Percentiles rank a stretch among this genome's conserved stretches.
These are phyloP conservation scores for Hucho hucho DNA, from an alignment of 2,113 vertebrate species.

Conservation along the genomic window DNA sequence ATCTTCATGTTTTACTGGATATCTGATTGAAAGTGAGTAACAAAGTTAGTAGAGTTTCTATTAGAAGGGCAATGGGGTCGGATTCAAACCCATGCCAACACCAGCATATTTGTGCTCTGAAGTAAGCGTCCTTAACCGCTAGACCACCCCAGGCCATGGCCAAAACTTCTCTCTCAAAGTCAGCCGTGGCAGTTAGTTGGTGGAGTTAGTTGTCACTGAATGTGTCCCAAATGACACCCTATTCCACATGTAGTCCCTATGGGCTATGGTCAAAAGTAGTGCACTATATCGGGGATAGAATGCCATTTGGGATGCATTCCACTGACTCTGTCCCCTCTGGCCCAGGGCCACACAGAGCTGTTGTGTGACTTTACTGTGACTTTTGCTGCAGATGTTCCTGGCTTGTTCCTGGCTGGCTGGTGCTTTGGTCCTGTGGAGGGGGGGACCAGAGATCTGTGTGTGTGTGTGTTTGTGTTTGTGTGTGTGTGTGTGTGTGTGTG, in stretches of 20 bases:
- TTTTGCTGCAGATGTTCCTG: conserved; percentile 73
- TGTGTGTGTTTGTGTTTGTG: not conserved
- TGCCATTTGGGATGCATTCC: too few species aligned
- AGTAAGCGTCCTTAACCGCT: too few species aligned
- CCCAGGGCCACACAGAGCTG: conserved; percentile 51
- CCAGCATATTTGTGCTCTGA: too few species aligned
- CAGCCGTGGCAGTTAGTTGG: not conserved
- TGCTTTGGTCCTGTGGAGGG: conserved; percentile 5
- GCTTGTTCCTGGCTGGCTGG: conserved; percentile 25
- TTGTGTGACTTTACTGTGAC: conserved; percentile 66
- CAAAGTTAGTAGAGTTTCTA: too few species aligned
- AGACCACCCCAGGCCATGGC: not conserved
- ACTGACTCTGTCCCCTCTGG: conserved; percentile 51
- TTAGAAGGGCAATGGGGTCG: too few species aligned
- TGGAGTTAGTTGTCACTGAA: conserved; percentile 8
- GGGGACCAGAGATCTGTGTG: conserved; percentile 6
- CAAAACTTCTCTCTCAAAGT: conserved; percentile 8
- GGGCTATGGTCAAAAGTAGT: conserved; percentile 59
- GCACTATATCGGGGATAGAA: conserved; percentile 32
- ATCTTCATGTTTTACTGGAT: too few species aligned
- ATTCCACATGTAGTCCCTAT: too few species aligned
- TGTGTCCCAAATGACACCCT: not conserved
- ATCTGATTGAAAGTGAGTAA: too few species aligned
- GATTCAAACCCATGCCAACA: too few species aligned
- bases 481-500: not conserved